Conservation (phyloP, 2,113 vertebrate species). For the Microtus richardsoni region DNA sequence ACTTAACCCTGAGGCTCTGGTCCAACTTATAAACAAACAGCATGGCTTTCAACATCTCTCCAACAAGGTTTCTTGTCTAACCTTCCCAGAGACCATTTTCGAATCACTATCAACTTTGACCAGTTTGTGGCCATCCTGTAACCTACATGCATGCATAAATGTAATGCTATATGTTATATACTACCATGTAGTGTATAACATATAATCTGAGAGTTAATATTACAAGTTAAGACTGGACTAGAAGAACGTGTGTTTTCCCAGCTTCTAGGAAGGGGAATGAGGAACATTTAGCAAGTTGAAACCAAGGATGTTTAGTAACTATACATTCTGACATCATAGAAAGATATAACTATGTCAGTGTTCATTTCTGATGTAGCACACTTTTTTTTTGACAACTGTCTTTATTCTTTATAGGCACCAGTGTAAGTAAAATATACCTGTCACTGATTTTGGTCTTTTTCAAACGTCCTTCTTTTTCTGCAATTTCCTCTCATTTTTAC, state of each 20-base stretch:
- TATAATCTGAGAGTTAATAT: neutral
- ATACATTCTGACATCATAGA: neutral
- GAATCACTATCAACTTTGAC: neutral
- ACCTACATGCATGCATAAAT: neutral
- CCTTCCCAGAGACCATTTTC: neutral
- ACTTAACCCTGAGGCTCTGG: neutral
- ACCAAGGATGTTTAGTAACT: neutral
- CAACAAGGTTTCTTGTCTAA: neutral
- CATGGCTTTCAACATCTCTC: neutral
- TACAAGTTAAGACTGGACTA: neutral
- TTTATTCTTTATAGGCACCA: neutral
- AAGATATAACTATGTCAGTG: neutral
- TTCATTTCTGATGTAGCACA: neutral
- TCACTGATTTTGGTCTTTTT: conserved; percentile 31
- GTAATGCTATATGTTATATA: accelerated
- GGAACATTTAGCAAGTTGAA: neutral
- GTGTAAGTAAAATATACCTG: conserved; percentile 22
- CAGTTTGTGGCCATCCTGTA: neutral
- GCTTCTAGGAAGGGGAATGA: neutral
- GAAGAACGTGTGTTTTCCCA: neutral
- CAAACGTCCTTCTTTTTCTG: neutral
- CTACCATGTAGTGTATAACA: neutral
- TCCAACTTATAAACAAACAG: neutral
- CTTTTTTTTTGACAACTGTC: neutral
- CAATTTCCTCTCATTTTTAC: conserved; percentile 53